Base-by-base conservation (phyloP, 2,113 vertebrate genomes). In the Artemisiospiza belli region DNA sequence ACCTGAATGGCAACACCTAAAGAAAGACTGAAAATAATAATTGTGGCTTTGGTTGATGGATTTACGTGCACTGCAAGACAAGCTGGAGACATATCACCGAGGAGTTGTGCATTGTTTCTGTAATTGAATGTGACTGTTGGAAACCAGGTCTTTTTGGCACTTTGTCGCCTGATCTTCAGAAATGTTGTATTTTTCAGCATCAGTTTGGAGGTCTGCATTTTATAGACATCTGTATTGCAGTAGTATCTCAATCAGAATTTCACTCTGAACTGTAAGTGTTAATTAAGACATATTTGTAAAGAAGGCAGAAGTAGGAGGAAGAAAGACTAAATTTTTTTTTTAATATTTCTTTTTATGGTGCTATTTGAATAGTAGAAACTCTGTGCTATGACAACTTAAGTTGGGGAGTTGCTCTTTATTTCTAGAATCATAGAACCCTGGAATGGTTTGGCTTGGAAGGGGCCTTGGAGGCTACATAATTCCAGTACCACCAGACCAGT, bases 191-290 rank as follows among this genome's bases (percentile, higher is more conserved):
- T 88, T 90, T 87, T 74, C 24, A 19, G 11, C 10, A 15, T n/a
- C 22, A 28, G 2, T 73, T 57, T 61, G 44, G 10, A 62, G 13
- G 11, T 22, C 35, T 93, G 4, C 2, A 24, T 66, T 88, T 81
- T n/a, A 10, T 3, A 33, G 22, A 30, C 0, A 2, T 35, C n/a
- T 52, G 6, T 63, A 25, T 15, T 23, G 7, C 3, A 6, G 9
- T 3, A 25, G 9, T 19, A n/a, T 28, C 25, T 64, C 43, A 49
- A 27, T 47, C 41, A 90, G 49, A 16, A 24, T 90, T 77, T 33
- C 33, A 74, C 37, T 35, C 2, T n/a, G 41, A 83, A 6, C 25
- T 47, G 5, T 1, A 66, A 64, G 35, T 46, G 13, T 46, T 59
- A 51, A 43, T 55, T 13, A 39, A 15, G 24, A 59, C 33, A 14